phyloP scores from a whole-genome alignment of 2,888 invertebrate species.

The Drosophila austrosaltans region DNA sequence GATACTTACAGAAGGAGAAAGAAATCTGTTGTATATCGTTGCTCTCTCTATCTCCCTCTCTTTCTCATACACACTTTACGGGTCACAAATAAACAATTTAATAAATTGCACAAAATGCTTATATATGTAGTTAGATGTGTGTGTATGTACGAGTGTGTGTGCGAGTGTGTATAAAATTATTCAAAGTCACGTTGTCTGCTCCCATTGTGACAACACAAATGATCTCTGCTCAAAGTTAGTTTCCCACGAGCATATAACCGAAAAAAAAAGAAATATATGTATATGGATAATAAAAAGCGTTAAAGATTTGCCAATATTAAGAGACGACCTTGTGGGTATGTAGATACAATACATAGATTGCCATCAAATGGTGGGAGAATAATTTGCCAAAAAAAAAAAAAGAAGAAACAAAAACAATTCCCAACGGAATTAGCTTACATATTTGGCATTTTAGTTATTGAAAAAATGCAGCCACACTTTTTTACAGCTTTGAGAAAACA shows the following conservation, averaged over 20 bases:
- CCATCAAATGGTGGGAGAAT: neutral
- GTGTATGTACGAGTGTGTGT: slow-evolving; percentile 11
- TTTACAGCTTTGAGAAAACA: no score
- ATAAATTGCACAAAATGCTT: slow-evolving; percentile 45
- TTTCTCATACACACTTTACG: slow-evolving; percentile 10
- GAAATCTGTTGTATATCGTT: slow-evolving; percentile 11
- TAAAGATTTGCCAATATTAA: slow-evolving; percentile 39
- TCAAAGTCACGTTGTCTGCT: slow-evolving; percentile 52
- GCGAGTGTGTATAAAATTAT: slow-evolving; percentile 44
- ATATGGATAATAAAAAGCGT: slow-evolving; percentile 41
- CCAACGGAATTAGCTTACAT: neutral
- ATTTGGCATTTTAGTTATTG: neutral
- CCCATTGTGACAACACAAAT: slow-evolving; percentile 17
- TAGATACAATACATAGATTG: neutral
- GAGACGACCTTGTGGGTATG: slow-evolving; percentile 30
- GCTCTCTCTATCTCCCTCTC: slow-evolving; percentile 27
- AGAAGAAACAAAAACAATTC: neutral
- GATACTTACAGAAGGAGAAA: slow-evolving; percentile 20
- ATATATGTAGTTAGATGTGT: slow-evolving; percentile 26
- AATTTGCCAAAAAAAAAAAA: neutral
- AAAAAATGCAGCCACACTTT: slow-evolving; percentile 6
- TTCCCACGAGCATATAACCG: slow-evolving; percentile 44
- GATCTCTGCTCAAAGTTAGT: slow-evolving; percentile 27
- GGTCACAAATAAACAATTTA: slow-evolving; percentile 40
- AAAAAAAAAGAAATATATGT: neutral